Base-by-base conservation (phyloP, 2,888 invertebrate genomes). In the Ariolimax columbianus region DNA sequence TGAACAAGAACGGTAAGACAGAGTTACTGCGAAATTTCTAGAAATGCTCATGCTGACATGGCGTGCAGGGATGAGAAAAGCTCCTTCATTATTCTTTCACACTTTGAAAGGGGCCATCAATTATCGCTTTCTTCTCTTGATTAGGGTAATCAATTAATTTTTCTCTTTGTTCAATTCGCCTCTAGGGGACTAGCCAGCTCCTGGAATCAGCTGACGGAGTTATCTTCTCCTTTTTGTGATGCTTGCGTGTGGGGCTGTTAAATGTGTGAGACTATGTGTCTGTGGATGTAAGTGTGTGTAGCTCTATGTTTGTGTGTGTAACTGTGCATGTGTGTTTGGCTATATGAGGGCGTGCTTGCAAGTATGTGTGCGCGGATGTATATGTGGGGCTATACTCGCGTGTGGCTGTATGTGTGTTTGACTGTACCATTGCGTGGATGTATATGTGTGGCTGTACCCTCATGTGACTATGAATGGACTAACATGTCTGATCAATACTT, bases 41-140 rank as follows among this genome's bases (percentile, higher is more conserved):
- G 23, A 47, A 47, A 23, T 55, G 55, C 17, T 17, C 55, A 55
- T 23, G 55, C 17, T n/a, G n/a, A n/a, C n/a, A 55, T 55, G 19
- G 55, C 55, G 19, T 55, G 55, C 55, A 55, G 19, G 3, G 55
- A 55, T n/a, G 63, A 30, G 30, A 30, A 63, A 9, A 59, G n/a
- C 4, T n/a, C 63, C 30, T 63, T 26, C 4, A 63, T 63, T 63
- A 63, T 63, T 63, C 30, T 11, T 63, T 23, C 3, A 63, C 30
- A 30, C 11, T 14, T 3, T 30, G 30, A 14, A 3, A n/a, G 30
- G 3, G 26, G 30, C 30, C 14, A 63, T 63, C 63, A 63, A 63
- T 63, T 63, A 63, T 30, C n/a, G 63, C 63, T 63, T 63, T 63
- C 63, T 63, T 14, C n/a, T 30, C 63, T n/a, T 63, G 63, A 63